Conservation (phyloP, 1,140 invertebrate species). For the Maconellicoccus hirsutus region DNA sequence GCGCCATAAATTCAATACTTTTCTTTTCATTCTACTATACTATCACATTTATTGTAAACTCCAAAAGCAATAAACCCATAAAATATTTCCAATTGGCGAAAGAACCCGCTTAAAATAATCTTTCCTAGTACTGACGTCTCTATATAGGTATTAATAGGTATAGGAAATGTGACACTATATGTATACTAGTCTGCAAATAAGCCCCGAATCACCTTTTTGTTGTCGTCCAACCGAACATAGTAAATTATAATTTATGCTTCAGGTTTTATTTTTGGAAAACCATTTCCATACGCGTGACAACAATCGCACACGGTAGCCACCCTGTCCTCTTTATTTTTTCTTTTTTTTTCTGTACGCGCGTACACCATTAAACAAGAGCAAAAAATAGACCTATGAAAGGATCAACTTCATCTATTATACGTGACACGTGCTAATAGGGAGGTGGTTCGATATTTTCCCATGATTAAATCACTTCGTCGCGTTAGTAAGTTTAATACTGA, state of each 20-base stretch:
- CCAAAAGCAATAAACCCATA: constrained; percentile 4
- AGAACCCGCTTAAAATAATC: not conserved
- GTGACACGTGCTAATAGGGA: not conserved
- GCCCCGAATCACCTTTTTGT: not conserved
- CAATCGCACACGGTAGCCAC: not conserved
- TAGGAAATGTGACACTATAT: not conserved
- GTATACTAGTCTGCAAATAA: not conserved
- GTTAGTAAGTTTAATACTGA: no score
- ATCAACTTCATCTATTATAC: constrained; percentile 13
- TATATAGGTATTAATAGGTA: not conserved
- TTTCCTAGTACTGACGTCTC: not conserved
- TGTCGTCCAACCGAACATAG: not conserved
- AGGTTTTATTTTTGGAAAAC: constrained; percentile 17
- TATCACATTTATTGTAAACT: not conserved
- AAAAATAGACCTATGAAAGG: not conserved
- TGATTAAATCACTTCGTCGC: not conserved
- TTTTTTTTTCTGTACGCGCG: no score
- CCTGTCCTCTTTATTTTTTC: not conserved
- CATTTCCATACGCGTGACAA: not conserved
- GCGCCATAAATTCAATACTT: not conserved
- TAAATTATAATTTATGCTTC: constrained; percentile 12
- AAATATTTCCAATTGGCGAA: not conserved
- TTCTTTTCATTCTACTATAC: no score
- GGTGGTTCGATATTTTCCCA: constrained; percentile 10
- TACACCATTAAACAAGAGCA: not conserved